Evolutionary conservation across 2,888 invertebrate genomes (phyloP), one percentile per base, ranked within the genome.

Genomic region (Nomada fabriciana): DNA sequence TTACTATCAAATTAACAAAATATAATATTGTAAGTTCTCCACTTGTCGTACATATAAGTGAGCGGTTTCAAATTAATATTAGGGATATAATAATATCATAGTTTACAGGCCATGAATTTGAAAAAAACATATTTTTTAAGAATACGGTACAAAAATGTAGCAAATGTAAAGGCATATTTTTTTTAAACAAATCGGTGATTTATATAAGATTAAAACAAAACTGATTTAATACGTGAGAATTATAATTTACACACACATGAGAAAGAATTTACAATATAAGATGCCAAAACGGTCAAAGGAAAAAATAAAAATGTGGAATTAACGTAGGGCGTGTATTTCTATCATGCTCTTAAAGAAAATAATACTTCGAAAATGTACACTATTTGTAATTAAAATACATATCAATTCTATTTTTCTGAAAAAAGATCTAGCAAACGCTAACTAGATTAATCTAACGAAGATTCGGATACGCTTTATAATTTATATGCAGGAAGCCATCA

Each of bases 91-190:
- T 83, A 47, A 59, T 63, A 71, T 50, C 71, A 53, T 71, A 68
- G 50, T 64, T n/a, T 25, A 55, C 47, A 80, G 72, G 50, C 13
- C 25, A 65, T 59, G 29, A 74, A 53, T 72, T 74, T 53, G 29
- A 55, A 76, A 53, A 47, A 55, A 78, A 71, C 23, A 20, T 63
- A 15, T 72, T 36, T 11, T 80, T 76, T 69, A 76, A 77, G 60
- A 82, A 79, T 85, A 85, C 79, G 79, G 84, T 84, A 85, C 85
- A 85, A 84, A 77, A 74, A 71, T 72, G 59, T 71, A 43, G 68
- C 65, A 73, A 82, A 52, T 67, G 36, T 57, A 55, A 61, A 42
- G 25, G 10, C 71, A 60, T 63, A 57, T 57, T 42, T 36, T 52
- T 36, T 23, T 64, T 25, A 15, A 78, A 64, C 47, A 52, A 64